phyloP scores from a whole-genome alignment of 2,797 vertebrate species.

The Pogoniulus pusillus region DNA sequence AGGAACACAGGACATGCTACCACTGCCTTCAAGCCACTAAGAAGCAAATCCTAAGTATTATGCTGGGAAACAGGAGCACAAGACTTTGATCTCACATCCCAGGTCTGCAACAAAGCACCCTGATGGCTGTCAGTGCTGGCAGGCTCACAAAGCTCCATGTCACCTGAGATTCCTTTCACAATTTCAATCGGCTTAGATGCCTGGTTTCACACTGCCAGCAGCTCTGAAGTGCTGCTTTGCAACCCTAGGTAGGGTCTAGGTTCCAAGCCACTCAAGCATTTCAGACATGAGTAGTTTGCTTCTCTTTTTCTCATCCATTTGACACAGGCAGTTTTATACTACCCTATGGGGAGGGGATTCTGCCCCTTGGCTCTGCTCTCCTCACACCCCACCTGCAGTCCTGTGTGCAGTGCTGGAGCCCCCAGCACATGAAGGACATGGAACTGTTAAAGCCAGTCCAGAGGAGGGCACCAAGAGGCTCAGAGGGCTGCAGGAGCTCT shows the following conservation, averaged over 20 bases:
- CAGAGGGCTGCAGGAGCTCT: too few species aligned
- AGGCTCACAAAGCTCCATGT: not conserved
- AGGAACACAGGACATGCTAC: not conserved
- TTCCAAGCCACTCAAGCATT: not conserved
- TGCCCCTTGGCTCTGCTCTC: too few species aligned
- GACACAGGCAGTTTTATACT: not conserved
- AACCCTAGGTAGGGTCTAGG: not conserved
- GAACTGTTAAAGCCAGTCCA: too few species aligned
- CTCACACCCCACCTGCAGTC: too few species aligned
- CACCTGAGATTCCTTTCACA: not conserved
- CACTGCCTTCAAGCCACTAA: not conserved
- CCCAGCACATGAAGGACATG: too few species aligned
- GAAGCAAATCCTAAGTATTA: not conserved
- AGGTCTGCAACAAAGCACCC: not conserved
- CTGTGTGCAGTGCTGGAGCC: too few species aligned
- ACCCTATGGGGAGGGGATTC: too few species aligned
- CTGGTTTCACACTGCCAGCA: not conserved
- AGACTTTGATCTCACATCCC: not conserved
- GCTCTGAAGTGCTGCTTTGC: not conserved
- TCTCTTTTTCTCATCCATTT: not conserved
- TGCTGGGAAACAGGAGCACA: not conserved
- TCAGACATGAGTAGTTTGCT: not conserved
- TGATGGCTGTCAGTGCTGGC: not conserved
- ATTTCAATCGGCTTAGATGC: not conserved
- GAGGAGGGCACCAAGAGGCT: too few species aligned